Conservation (phyloP, 1,140 invertebrate species). For the Cotesia chilonis region DNA sequence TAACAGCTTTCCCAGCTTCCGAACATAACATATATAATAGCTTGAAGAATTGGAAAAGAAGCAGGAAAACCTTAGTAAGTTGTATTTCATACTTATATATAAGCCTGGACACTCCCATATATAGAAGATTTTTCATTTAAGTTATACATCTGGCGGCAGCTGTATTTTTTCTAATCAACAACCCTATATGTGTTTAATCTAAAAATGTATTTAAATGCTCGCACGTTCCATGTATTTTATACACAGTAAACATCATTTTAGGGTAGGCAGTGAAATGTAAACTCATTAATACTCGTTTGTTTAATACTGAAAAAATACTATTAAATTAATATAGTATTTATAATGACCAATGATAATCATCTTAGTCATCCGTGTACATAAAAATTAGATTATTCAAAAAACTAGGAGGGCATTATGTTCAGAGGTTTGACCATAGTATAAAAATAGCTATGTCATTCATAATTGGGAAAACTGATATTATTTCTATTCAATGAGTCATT, state of each 20-base stretch:
- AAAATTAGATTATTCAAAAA: too few species aligned
- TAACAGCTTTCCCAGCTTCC: not conserved
- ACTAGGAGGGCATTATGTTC: too few species aligned
- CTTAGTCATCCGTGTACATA: not conserved
- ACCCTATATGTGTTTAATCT: slow-evolving; percentile 5
- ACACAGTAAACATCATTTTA: too few species aligned
- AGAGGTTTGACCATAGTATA: not conserved
- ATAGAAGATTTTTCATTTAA: slow-evolving; percentile 23
- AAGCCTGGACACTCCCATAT: slow-evolving; percentile 37
- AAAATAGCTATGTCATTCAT: not conserved
- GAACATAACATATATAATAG: not conserved
- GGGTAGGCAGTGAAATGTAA: too few species aligned
- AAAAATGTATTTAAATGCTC: not conserved
- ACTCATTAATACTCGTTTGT: too few species aligned
- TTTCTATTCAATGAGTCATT: slow-evolving; percentile 1
- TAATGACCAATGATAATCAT: too few species aligned
- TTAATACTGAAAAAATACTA: too few species aligned
- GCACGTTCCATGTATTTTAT: not conserved
- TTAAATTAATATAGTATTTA: too few species aligned
- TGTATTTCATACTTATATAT: slow-evolving; percentile 20
- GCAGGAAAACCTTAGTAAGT: slow-evolving; percentile 19
- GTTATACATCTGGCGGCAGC: slow-evolving; percentile 50
- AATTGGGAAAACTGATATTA: not conserved
- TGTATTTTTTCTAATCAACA: slow-evolving; percentile 41
- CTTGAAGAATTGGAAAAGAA: slow-evolving; percentile 2